Conservation (phyloP, 2,888 invertebrate genomes). For the Carpatolechia fugitivella region DNA sequence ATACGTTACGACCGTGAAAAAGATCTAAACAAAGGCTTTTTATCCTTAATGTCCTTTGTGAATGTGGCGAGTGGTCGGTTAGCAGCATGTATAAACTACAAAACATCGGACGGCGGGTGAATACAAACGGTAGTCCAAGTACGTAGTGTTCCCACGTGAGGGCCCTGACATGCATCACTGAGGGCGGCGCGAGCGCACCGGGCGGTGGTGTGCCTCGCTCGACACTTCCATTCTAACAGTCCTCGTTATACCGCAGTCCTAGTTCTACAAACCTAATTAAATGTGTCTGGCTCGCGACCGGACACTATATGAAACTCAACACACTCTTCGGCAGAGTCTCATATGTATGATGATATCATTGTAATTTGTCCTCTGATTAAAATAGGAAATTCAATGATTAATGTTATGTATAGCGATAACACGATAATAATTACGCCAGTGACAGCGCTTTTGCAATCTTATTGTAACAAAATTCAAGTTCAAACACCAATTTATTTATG, state of each 20-base stretch:
- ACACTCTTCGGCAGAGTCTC: too few species aligned
- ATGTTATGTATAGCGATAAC: too few species aligned
- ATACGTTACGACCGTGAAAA: conserved; percentile 9
- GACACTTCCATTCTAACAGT: neutral
- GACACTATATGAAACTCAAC: too few species aligned
- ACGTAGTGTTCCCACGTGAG: conserved; percentile 56
- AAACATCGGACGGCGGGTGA: conserved; percentile 41
- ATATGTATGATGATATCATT: too few species aligned
- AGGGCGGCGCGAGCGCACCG: neutral
- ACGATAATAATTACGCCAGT: neutral
- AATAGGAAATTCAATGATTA: too few species aligned
- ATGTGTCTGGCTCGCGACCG: too few species aligned
- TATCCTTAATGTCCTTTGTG: conserved; percentile 14
- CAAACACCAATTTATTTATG: neutral
- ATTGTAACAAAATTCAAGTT: neutral
- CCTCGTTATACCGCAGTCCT: too few species aligned
- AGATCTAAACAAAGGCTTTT: conserved; percentile 6
- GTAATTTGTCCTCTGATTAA: too few species aligned
- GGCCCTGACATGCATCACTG: conserved; percentile 33
- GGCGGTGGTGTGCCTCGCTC: too few species aligned
- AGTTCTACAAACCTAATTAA: too few species aligned
- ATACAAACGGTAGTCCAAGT: conserved; percentile 54
- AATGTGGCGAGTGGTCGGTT: conserved; percentile 4
- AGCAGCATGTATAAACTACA: conserved; percentile 20
- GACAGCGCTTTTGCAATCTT: neutral